Evolutionary conservation across 2,888 invertebrate species (phyloP).

Genomic region (Lithosia quadra): DNA sequence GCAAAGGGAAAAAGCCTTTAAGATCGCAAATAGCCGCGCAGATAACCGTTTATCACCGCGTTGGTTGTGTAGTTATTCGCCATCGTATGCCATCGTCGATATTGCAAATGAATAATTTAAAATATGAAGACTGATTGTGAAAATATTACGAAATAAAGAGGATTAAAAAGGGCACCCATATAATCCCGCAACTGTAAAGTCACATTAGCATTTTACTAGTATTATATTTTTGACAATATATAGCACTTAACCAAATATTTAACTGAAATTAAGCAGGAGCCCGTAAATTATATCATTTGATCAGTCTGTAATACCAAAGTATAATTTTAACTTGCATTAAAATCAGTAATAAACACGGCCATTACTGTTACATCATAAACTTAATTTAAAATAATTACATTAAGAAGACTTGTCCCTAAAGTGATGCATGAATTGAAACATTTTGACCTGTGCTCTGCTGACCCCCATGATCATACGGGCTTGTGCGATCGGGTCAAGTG

Average conservation of each 20-base stretch:
- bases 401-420: conserved; percentile 40
- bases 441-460: conserved; percentile 66
- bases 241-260: too few species aligned
- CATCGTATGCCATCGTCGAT: too few species aligned
- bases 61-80: not conserved
- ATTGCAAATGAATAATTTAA: not conserved
- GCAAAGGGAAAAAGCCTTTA: not conserved
- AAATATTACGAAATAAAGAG: too few species aligned
- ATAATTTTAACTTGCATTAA: too few species aligned
- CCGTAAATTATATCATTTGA: too few species aligned
- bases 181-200: too few species aligned
- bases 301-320: not conserved
- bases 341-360: not conserved
- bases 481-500: conserved; percentile 72
- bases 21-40: not conserved
- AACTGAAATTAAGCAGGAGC: too few species aligned
- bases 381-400: conserved; percentile 29
- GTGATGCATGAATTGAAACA: conserved; percentile 54
- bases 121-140: not conserved
- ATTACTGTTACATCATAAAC: conserved; percentile 8
- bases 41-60: not conserved
- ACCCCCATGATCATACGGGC: conserved; percentile 60
- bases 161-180: too few species aligned
- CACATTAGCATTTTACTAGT: too few species aligned
- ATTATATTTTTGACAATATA: too few species aligned